Evolutionary conservation across 2,888 invertebrate genomes (phyloP).

Genomic region (Frankliniella intonsa): DNA sequence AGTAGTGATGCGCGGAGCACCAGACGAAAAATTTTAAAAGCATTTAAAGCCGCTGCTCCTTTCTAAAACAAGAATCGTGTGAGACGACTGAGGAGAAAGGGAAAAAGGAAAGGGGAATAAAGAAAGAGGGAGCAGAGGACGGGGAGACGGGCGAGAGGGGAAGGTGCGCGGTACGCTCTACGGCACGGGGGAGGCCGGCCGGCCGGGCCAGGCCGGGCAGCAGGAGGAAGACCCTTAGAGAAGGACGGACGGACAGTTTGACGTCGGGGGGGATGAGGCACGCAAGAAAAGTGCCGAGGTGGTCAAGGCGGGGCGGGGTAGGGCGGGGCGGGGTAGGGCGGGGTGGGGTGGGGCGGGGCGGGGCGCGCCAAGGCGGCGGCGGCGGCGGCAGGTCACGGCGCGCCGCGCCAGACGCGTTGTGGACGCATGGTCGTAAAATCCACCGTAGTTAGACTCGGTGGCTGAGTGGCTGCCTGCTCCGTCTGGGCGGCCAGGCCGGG

Average conservation of each 20-base stretch:
- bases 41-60: no score
- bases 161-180: no score
- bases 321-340: neutral
- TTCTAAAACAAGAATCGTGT: no score
- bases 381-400: neutral
- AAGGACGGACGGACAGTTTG: neutral
- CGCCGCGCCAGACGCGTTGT: neutral
- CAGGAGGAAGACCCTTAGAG: neutral
- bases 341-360: neutral
- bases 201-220: no score
- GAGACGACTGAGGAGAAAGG: neutral
- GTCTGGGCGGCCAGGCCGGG: neutral
- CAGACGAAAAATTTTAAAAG: neutral
- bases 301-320: neutral
- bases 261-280: neutral
- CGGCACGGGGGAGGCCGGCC: no score
- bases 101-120: neutral
- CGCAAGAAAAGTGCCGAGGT: neutral
- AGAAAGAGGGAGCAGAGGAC: no score
- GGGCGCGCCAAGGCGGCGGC: neutral
- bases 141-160: no score
- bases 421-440: slow-evolving; percentile 21
- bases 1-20: no score
- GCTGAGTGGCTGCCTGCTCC: slow-evolving; percentile 11
- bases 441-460: slow-evolving; percentile 19